Evolutionary conservation across 2,888 invertebrate genomes (phyloP), one percentile per base, ranked within the genome.

Genomic region (Ochropleura plecta): DNA sequence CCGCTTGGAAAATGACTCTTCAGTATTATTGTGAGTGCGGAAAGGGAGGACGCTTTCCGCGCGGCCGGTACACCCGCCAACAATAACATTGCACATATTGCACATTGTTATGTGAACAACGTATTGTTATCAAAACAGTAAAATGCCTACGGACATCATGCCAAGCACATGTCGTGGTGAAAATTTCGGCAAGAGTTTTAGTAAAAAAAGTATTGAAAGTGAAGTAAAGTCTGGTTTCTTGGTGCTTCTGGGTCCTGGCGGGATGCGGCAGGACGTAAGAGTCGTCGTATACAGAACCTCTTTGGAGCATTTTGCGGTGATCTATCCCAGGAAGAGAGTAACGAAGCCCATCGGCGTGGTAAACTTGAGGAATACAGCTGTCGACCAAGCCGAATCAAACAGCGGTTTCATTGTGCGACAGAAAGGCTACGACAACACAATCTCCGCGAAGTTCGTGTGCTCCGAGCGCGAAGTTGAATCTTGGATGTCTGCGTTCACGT

Each of bases 221-320:
- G 97, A 97, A 92, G 95, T 97, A 79, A 97, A 97, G 93, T 97
- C 97, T 79, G 97, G 97, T n/a, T 97, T 97, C 89, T 95, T 97
- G 93, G 97, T 96, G 84, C 93, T 97, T 62, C 86, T 97, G 55
- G 96, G 97, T 3, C 97, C 97, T 68, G 96, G 96, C 78, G 97
- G 97, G 85, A 95, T 97, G 88, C 94, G 97, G 30, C 97, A 97
- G 91, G 96, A 97, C 81, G 97, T 97, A 8, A 96, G 97, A 87
- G 97, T 97, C 81, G 97, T 97, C 86, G 97, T 97, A 44, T 97
- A 97, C 90, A 95, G 97, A 79, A 97, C 97, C 8, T 97, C 97
- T 64, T 92, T 97, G 88, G 97, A 97, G 89, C 97, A 97, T 87
- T 97, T 97, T 87, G 97, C 97, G 3, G 97, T 97, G 10, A 97